Percentiles rank a stretch among this genome's conserved stretches.
Conservation (phyloP, 2,888 invertebrate species). For the Drosophila kambysellisi region DNA sequence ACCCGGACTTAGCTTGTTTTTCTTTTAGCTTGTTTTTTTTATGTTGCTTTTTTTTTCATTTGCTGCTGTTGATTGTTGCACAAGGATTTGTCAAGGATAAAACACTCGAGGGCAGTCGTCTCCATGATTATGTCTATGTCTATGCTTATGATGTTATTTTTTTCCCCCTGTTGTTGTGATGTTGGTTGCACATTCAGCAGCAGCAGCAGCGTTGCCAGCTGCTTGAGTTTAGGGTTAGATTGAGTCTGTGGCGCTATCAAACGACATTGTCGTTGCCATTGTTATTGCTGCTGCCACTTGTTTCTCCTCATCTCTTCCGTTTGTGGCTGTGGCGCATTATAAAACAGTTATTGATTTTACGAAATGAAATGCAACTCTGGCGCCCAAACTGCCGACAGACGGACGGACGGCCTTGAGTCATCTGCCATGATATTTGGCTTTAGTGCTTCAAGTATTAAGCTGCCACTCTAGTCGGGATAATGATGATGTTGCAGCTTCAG, state of each 20-base stretch:
- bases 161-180: conserved; percentile 2
- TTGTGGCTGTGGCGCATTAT: conserved; percentile 33
- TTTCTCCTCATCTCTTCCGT: conserved; percentile 5
- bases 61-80: conserved; percentile 69
- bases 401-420: conserved; percentile 41
- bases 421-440: conserved; percentile 20
- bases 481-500: conserved; percentile 8
- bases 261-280: conserved; percentile 30
- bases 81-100: conserved; percentile 77
- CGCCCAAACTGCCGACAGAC: conserved; percentile 23
- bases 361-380: conserved; percentile 31
- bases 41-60: conserved; percentile 10
- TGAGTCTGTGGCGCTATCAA: conserved; percentile 25
- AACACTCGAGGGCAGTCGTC: conserved; percentile 70
- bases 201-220: conserved; percentile 20
- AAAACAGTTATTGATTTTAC: conserved; percentile 65
- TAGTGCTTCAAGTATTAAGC: conserved; percentile 9
- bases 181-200: conserved; percentile 15
- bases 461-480: conserved; percentile 8
- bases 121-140: conserved; percentile 57
- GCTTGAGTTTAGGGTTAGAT: conserved; percentile 42
- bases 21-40: conserved; percentile 7
- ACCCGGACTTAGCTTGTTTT: conserved; percentile 14
- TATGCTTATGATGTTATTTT: conserved; percentile 46
- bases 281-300: conserved; percentile 3